Evolutionary conservation across 2,797 vertebrate species (phyloP).

Genomic region (Todus mexicanus): DNA sequence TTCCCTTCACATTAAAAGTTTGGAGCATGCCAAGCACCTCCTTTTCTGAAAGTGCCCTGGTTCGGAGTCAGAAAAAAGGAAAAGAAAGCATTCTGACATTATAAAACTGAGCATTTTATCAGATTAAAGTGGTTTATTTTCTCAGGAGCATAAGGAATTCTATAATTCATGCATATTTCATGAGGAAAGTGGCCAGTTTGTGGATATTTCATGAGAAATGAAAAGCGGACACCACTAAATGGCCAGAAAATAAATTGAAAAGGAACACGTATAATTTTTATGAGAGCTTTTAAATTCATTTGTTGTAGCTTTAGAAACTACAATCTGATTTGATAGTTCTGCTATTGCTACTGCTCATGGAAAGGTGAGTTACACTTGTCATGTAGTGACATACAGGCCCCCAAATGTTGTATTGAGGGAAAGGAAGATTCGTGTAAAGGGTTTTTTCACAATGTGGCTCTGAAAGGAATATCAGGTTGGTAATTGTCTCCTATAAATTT

Average conservation of each 20-base stretch:
- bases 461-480: not conserved
- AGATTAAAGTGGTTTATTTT: slow-evolving; percentile 20
- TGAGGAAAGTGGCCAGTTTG: slow-evolving; percentile 1
- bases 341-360: not conserved
- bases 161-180: slow-evolving; percentile 22
- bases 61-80: not conserved
- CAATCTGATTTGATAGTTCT: not conserved
- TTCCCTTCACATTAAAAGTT: not conserved
- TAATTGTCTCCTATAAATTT: not conserved
- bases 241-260: not conserved
- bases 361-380: not conserved
- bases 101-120: not conserved
- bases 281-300: not conserved
- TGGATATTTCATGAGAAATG: slow-evolving; percentile 41
- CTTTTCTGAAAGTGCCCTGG: not conserved
- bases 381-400: not conserved
- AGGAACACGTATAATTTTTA: not conserved
- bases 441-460: not conserved
- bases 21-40: not conserved
- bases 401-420: not conserved
- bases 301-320: not conserved
- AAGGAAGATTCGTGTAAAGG: not conserved
- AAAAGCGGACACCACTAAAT: slow-evolving; percentile 16
- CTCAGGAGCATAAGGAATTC: slow-evolving; percentile 5
- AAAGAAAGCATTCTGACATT: not conserved